phyloP scores from a whole-genome alignment of 2,888 invertebrate species.

The Stramonita haemastoma region DNA sequence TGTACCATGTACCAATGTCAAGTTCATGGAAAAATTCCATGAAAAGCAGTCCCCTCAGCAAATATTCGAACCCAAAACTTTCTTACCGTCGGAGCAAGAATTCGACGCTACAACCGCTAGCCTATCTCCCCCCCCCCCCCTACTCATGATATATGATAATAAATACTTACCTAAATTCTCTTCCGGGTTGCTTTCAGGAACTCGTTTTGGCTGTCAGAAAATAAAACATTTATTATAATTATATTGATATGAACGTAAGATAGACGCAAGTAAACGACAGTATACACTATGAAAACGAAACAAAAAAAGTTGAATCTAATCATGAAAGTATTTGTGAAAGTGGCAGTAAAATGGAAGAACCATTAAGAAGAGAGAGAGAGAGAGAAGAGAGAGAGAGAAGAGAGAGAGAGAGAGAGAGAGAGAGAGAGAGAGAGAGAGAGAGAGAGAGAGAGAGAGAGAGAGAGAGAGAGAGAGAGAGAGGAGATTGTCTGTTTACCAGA shows the following conservation, averaged over 20 bases:
- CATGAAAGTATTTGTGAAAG: background rate
- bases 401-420: background rate
- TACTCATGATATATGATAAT: background rate
- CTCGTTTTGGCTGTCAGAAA: conserved; percentile 11
- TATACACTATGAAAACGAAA: background rate
- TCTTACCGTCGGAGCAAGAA: no score
- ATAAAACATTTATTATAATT: background rate
- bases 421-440: background rate
- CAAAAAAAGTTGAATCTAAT: background rate
- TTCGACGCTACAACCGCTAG: no score
- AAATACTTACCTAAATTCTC: conserved; percentile 20
- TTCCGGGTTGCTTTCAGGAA: conserved; percentile 3
- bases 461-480: background rate
- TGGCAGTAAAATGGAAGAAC: background rate
- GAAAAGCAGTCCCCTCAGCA: no score
- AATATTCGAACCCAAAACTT: no score
- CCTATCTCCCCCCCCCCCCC: no score
- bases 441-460: background rate
- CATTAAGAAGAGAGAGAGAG: background rate
- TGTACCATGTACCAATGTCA: no score
- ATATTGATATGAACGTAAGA: background rate
- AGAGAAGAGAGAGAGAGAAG: conserved; percentile 15
- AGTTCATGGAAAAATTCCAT: no score
- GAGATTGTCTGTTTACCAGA: no score
- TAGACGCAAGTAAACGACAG: background rate